Percentiles rank a stretch among this genome's conserved stretches.
Evolutionary conservation across 2,888 invertebrate genomes (phyloP).

Genomic region (Oligia strigilis): DNA sequence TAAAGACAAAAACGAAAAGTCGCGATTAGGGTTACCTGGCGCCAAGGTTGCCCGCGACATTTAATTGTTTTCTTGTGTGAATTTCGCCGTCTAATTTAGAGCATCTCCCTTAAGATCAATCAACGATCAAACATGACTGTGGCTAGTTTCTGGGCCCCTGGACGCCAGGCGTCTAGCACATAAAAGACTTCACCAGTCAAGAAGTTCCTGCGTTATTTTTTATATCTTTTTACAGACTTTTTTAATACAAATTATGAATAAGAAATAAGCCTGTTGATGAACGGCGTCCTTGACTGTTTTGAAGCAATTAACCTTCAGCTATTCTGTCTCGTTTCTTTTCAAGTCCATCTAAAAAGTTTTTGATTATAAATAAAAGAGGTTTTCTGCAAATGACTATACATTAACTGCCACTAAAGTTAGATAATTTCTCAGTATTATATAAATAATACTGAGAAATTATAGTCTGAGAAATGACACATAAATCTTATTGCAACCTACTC

Average conservation of each 20-base stretch:
- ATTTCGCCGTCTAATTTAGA: not conserved
- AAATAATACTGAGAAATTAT: too few species aligned
- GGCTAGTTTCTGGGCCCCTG: not conserved
- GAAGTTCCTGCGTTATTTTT: slow-evolving; percentile 19
- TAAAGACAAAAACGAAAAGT: not conserved
- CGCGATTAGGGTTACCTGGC: not conserved
- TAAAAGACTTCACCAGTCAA: slow-evolving; percentile 18
- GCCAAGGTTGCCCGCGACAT: not conserved
- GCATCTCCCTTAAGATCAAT: not conserved
- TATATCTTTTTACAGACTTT: slow-evolving; percentile 31
- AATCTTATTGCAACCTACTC: slow-evolving; percentile 39
- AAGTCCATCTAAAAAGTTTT: slow-evolving; percentile 43
- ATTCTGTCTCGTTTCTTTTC: slow-evolving; percentile 1
- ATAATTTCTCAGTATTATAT: slow-evolving; percentile 26
- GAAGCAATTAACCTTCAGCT: slow-evolving; percentile 26
- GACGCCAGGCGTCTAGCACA: not conserved
- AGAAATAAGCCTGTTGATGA: slow-evolving; percentile 21
- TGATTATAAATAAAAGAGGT: slow-evolving; percentile 26
- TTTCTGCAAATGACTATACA: slow-evolving; percentile 33
- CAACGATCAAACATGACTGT: not conserved
- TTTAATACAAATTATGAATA: slow-evolving; percentile 41
- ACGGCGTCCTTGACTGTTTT: not conserved
- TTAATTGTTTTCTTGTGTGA: not conserved
- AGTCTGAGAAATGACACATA: slow-evolving; percentile 25
- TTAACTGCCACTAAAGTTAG: slow-evolving; percentile 32